Conservation (phyloP, 2,113 vertebrate species). For the Origma solitaria region DNA sequence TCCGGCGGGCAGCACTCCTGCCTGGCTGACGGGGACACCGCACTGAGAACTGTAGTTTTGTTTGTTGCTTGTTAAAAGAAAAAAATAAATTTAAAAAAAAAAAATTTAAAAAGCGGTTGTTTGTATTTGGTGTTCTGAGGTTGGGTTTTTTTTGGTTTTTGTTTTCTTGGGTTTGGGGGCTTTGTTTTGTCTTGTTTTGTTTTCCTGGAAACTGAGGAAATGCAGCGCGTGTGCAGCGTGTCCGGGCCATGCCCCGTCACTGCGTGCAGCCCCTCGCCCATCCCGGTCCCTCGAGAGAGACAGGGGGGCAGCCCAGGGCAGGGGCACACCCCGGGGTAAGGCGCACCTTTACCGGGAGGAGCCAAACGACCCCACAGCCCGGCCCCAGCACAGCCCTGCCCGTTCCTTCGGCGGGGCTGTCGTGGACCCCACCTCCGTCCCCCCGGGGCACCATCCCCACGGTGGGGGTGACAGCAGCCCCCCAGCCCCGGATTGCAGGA, state of each 20-base stretch:
- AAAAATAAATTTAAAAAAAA: background rate
- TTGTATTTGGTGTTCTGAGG: no score
- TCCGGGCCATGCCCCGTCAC: background rate
- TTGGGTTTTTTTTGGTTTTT: no score
- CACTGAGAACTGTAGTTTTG: background rate
- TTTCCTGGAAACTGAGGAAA: background rate
- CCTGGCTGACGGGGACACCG: background rate
- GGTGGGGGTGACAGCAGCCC: background rate
- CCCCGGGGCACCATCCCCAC: background rate
- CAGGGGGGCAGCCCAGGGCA: background rate
- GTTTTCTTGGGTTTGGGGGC: background rate
- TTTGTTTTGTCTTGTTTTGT: background rate
- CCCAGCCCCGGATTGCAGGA: accelerated
- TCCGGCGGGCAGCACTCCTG: background rate
- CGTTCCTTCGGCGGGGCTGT: background rate
- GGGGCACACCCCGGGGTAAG: background rate
- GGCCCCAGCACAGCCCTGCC: background rate
- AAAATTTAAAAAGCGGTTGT: background rate
- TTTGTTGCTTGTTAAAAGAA: background rate
- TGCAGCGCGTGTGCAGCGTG: background rate
- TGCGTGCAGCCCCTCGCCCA: background rate
- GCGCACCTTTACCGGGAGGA: background rate
- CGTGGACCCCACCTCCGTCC: background rate
- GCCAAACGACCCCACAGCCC: background rate
- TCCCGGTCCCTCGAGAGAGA: background rate